These are phyloP conservation scores for Aporophyla lueneburgensis DNA, from an alignment of 2,888 invertebrate genomes.

Conservation along the genomic window DNA sequence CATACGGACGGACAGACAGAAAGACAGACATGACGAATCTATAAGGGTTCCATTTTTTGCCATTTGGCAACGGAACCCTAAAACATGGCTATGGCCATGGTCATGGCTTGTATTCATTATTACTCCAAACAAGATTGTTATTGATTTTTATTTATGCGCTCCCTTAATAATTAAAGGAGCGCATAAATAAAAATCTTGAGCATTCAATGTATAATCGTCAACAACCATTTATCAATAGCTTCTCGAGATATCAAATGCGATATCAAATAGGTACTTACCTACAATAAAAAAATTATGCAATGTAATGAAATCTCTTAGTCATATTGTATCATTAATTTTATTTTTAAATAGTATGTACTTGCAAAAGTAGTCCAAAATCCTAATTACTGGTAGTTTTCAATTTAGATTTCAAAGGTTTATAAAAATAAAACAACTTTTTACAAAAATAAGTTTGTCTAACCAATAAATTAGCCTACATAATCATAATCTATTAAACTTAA, in stretches of 20 bases:
- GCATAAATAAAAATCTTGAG: too few relatives aligned
- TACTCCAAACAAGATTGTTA: too few relatives aligned
- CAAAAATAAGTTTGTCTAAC: slow-evolving; percentile 16
- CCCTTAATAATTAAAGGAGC: too few relatives aligned
- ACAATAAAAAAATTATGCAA: background rate
- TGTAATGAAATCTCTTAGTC: slow-evolving; percentile 1
- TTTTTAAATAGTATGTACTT: slow-evolving; percentile 9
- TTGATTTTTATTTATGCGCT: too few relatives aligned
- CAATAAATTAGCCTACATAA: slow-evolving; percentile 50
- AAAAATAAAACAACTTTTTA: slow-evolving; percentile 19
- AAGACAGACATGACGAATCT: too few relatives aligned
- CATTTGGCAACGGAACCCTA: too few relatives aligned
- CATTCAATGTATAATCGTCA: too few relatives aligned
- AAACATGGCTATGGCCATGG: too few relatives aligned
- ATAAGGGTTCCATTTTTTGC: too few relatives aligned
- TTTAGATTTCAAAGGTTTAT: slow-evolving; percentile 4
- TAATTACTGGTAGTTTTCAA: background rate
- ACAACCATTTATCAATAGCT: background rate
- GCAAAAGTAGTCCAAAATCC: slow-evolving; percentile 25
- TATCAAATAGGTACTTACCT: too few relatives aligned
- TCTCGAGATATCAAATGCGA: background rate
- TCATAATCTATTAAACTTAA: slow-evolving; percentile 17
- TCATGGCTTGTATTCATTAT: too few relatives aligned
- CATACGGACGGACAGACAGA: too few relatives aligned
- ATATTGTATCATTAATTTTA: slow-evolving; percentile 21